Percentiles rank a stretch among this genome's conserved stretches.
Evolutionary conservation across 2,113 vertebrate genomes (phyloP).

Genomic region (Myiopsitta monachus): DNA sequence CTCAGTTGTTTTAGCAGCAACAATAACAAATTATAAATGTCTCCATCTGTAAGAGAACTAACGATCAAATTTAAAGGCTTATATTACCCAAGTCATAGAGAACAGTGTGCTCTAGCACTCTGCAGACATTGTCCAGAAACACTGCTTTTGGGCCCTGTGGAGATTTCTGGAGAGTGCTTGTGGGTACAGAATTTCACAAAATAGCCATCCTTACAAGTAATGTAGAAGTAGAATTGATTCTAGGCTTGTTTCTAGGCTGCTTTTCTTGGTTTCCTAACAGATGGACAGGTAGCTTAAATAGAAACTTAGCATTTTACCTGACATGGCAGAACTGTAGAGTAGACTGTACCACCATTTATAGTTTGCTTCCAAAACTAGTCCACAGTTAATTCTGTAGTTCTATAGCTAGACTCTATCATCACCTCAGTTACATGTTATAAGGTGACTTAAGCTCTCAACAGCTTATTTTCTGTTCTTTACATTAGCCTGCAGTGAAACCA

Average conservation of each 20-base stretch:
- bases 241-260: not conserved
- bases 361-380: not conserved
- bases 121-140: not conserved
- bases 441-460: not conserved
- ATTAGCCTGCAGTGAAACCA: not conserved
- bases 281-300: not conserved
- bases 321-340: not conserved
- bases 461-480: not conserved
- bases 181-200: not conserved
- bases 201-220: not conserved
- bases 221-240: not conserved
- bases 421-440: not conserved
- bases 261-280: not conserved
- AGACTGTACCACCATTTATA: not conserved
- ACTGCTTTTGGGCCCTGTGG: not conserved
- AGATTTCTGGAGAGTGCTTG: not conserved
- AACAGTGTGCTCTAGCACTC: not conserved
- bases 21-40: constrained; percentile 53
- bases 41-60: not conserved
- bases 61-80: not conserved
- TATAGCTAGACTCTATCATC: not conserved
- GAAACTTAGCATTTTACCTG: not conserved
- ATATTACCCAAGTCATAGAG: not conserved
- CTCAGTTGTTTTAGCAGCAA: constrained; percentile 45
- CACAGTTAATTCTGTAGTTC: not conserved